Base-by-base conservation (phyloP, 2,888 invertebrate species). In the Parnassius smintheus region DNA sequence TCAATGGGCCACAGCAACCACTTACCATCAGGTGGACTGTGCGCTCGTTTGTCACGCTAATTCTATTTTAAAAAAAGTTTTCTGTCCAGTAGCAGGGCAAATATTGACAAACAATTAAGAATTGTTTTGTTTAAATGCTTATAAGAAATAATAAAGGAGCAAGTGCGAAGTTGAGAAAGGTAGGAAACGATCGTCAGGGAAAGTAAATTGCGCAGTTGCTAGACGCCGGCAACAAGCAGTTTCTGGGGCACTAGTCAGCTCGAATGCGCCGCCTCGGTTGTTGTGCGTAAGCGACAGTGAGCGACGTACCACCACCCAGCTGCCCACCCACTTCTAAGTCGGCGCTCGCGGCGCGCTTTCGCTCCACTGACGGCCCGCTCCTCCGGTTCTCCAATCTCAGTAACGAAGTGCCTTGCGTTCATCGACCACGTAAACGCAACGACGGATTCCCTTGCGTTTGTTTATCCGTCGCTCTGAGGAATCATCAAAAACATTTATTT, bases 141-240 rank as follows among this genome's bases (percentile, higher is more conserved):
- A n/a, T 18, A 49, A 13, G 2, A 56, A 35, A 13, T 41, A 49
- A 56, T 18, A 51, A 44, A 44, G 55, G 55, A 55, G 45, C 49
- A 13, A 18, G 46, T 62, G 60, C 66, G 54, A 62, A 59, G 50
- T 62, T 45, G 49, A 63, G 66, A 81, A 82, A 82, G 77, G 35
- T 35, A 35, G 4, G 35, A 76, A 76, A 66, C 77, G 70, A 71
- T 70, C 60, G 72, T 75, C 76, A 80, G 85, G 83, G 87, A 89
- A 88, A 87, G 86, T 85, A 75, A 81, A 78, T 76, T 76, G 77
- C 77, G 78, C 75, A 75, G 76, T 66, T 71, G 69, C 55, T 62
- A 75, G 76, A 66, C 71, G 69, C 55, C 62, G 55, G 55, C 45
- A 57, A 49, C 13, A 54, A 59, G 56, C 65, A 66, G 66, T 64